Base-by-base conservation (phyloP, 1,140 invertebrate genomes). In the Caenorhabditis tropicalis region DNA sequence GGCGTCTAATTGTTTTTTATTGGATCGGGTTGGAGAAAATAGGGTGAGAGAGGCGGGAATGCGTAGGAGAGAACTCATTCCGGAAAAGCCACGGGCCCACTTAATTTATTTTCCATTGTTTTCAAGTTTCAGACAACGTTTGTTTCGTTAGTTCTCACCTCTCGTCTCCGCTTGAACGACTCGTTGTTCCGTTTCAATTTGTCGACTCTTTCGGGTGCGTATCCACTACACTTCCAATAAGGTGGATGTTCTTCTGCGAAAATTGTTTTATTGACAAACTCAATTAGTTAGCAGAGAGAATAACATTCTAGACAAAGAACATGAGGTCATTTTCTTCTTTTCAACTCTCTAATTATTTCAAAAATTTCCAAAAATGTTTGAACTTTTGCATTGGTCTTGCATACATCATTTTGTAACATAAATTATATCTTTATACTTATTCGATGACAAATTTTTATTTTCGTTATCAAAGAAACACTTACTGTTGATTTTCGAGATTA, bases 211-310 rank as follows among this genome's bases (percentile, higher is more conserved):
- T 74, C 43, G 15, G 65, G 7, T 21, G 43, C 65, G 65, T 74
- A 39, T 39, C 33, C 65, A 43, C 29, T 74, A 43, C 65, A 74
- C 33, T 43, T 74, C 65, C 65, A 74, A 29, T 74, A 74, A 46
- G 65, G 65, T 43, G 65, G 33, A 74, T 74, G 65, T 43, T 74
- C 65, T 74, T 39, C 65, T 74, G 65, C 21, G 65, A 74, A 43
- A 74, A 46, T 74, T 46, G 36, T 31, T 74, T 43, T 27, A 74
- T 27, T 24, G 36, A 43, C n/a, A 24, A 39, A 74, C 1, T 46
- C 19, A 74, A 31, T 43, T 74, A 74, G 36, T 31, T 19, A 24
- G 16, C 9, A 36, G 65, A 43, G 27, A 24, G 24, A 21, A 31
- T 7, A 74, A 36, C 29, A 39, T 65, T 36, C 31, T 27, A 56